These are phyloP conservation scores for Dasypogon diadema DNA, from an alignment of 2,888 invertebrate species.

Conservation along the genomic window DNA sequence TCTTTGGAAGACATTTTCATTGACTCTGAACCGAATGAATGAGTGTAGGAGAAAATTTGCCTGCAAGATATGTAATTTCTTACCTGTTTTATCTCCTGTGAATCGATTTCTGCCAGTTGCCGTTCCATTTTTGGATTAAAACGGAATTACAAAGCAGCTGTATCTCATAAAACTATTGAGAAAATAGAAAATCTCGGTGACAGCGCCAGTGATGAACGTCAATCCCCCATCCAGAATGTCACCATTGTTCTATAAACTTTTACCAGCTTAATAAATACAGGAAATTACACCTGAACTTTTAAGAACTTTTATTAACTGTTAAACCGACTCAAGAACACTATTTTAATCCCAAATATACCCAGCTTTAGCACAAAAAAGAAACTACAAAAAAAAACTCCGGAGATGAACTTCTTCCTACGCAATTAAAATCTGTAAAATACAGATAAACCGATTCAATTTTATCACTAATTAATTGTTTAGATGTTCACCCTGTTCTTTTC, in stretches of 20 bases:
- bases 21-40: no score
- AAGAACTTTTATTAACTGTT: background rate
- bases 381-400: slow-evolving; percentile 14
- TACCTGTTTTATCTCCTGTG: slow-evolving; percentile 36
- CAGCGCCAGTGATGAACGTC: slow-evolving; percentile 22
- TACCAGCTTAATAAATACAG: background rate
- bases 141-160: slow-evolving; percentile 8
- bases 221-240: slow-evolving; percentile 17
- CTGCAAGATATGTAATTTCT: slow-evolving; percentile 1
- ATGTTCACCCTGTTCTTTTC: slow-evolving; percentile 9
- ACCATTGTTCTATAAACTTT: slow-evolving; percentile 9
- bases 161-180: background rate
- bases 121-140: slow-evolving; percentile 9
- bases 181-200: slow-evolving; percentile 4
- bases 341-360: slow-evolving; percentile 3
- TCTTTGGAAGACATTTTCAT: no score
- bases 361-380: background rate
- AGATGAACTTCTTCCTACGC: slow-evolving; percentile 13
- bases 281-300: background rate
- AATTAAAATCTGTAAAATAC: background rate
- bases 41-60: background rate
- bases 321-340: background rate
- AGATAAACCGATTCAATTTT: background rate
- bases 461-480: background rate
- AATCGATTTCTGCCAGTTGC: slow-evolving; percentile 20